Percentiles rank a stretch among this genome's conserved stretches.
These are phyloP conservation scores for Prosopocoilus inquinatus DNA, from an alignment of 2,888 invertebrate genomes.

Conservation along the genomic window DNA sequence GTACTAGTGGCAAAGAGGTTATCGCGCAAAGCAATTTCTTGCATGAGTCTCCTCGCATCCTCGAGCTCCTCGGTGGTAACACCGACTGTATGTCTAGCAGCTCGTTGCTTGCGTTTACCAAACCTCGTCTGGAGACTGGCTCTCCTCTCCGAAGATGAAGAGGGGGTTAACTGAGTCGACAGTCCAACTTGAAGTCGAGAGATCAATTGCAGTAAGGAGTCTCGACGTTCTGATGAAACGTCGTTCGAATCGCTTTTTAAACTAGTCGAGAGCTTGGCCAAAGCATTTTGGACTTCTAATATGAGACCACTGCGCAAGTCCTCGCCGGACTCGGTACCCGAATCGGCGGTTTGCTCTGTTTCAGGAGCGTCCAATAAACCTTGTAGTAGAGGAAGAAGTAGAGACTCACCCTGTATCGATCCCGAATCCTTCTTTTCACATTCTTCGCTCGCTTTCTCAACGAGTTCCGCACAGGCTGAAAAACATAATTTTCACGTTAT, in stretches of 20 bases:
- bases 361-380: constrained; percentile 58
- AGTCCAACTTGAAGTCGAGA: constrained; percentile 64
- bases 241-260: constrained; percentile 49
- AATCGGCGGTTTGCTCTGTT: constrained; percentile 55
- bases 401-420: constrained; percentile 70
- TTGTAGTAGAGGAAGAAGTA: constrained; percentile 67
- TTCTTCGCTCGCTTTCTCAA: constrained; percentile 53
- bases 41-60: constrained; percentile 73
- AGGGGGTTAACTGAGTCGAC: constrained; percentile 39
- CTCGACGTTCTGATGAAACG: constrained; percentile 67
- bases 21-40: constrained; percentile 58
- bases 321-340: constrained; percentile 69
- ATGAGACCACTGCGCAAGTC: constrained; percentile 61
- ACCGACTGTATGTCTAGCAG: constrained; percentile 77
- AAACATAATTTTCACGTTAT: background rate
- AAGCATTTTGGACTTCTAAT: constrained; percentile 52
- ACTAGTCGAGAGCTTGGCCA: constrained; percentile 46
- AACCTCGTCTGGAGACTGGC: constrained; percentile 55
- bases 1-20: constrained; percentile 15
- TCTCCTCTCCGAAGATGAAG: constrained; percentile 55
- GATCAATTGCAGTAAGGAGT: constrained; percentile 72
- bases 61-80: constrained; percentile 80
- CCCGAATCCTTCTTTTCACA: constrained; percentile 18
- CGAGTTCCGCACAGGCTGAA: constrained; percentile 55
- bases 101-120: constrained; percentile 59